Evolutionary conservation across 2,888 invertebrate genomes (phyloP).

Genomic region (Latrodectus hesperus): DNA sequence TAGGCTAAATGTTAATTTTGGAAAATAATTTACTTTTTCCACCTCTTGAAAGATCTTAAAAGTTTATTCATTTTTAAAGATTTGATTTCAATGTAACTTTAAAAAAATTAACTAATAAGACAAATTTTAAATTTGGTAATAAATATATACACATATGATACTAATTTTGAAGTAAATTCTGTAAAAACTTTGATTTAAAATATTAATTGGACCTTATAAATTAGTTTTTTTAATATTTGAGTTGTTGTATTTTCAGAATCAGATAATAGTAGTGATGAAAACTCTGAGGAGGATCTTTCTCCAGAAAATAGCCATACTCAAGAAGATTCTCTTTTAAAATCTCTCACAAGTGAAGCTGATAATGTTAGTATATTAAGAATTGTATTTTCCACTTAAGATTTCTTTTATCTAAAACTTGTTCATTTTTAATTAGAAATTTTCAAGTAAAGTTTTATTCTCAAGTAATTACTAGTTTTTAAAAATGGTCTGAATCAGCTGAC

Average conservation of each 20-base stretch:
- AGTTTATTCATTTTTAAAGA: background rate
- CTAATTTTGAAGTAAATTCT: background rate
- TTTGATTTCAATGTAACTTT: background rate
- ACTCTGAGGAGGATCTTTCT: slow-evolving; percentile 30
- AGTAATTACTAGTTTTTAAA: too few species aligned
- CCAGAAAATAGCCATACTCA: background rate
- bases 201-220: background rate
- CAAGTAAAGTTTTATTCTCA: too few species aligned
- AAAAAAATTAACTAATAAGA: background rate
- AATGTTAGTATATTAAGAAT: slow-evolving; percentile 1
- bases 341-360: slow-evolving; percentile 14
- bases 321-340: slow-evolving; percentile 26
- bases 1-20: background rate
- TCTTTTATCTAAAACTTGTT: background rate
- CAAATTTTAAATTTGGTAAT: background rate
- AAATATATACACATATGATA: background rate
- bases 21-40: too few species aligned
- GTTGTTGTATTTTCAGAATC: slow-evolving; percentile 71
- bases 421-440: background rate
- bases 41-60: too few species aligned
- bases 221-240: background rate
- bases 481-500: too few species aligned
- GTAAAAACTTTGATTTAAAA: background rate
- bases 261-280: slow-evolving; percentile 68
- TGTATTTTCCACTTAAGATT: background rate